A percentile compares a stretch with the other conserved stretches of the same genome.
These are phyloP conservation scores for Orchesella flavescens DNA, from an alignment of 2,888 invertebrate species.

Conservation along the genomic window DNA sequence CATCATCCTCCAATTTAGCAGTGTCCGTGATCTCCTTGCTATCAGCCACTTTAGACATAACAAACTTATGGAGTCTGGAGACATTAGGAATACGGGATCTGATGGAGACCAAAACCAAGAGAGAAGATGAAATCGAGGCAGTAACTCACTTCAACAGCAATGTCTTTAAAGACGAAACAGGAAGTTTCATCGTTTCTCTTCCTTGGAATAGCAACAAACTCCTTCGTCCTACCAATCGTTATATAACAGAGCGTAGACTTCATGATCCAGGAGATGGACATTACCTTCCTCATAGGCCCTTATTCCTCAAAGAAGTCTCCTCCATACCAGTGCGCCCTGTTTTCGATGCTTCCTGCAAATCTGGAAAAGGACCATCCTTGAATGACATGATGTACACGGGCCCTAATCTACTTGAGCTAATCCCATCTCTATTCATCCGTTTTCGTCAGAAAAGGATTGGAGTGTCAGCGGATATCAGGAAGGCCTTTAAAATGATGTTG, in stretches of 20 bases:
- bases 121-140: not conserved
- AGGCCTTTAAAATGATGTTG: conserved; percentile 49
- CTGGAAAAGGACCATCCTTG: not conserved
- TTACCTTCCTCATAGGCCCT: not conserved
- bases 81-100: conserved; percentile 25
- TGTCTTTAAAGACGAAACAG: not conserved
- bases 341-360: conserved; percentile 11
- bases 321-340: conserved; percentile 12
- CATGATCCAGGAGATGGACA: not conserved
- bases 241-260: not conserved
- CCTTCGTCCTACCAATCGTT: not conserved
- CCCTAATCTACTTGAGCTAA: not conserved
- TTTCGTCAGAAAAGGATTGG: conserved; percentile 48
- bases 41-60: not conserved
- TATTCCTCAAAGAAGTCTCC: not conserved
- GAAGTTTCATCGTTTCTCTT: not conserved
- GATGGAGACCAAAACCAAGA: not conserved
- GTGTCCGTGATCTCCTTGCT: not conserved
- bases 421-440: not conserved
- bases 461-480: conserved; percentile 62
- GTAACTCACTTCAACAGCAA: not conserved
- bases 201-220: not conserved
- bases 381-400: not conserved
- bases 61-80: conserved; percentile 16
- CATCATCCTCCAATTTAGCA: not conserved